Base-by-base conservation (phyloP, 2,797 vertebrate genomes). In the Oreonectes daqikongensis region DNA sequence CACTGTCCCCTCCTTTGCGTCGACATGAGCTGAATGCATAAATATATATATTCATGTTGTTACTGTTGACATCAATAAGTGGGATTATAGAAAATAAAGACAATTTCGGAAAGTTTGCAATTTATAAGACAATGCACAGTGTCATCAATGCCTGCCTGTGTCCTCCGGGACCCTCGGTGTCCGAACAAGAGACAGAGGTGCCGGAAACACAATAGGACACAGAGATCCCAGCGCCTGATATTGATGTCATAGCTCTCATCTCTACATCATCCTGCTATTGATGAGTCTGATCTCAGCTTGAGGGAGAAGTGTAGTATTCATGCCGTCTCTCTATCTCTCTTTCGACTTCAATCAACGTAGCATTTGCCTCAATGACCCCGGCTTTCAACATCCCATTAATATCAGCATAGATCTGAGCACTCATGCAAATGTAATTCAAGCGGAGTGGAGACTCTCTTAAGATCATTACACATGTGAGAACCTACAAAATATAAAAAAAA, bases 231-330 rank as follows among this genome's bases (percentile, higher is more conserved):
- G 60, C 28, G 52, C 71, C 81, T 60, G 78, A 72, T 75, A 64
- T 60, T 69, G 81, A 77, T 57, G 74, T 72, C 74, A 79, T 86
- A 79, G 72, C 78, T 72, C 83, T 85, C 86, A 85, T 85, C 90
- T 83, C 85, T 85, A 85, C 83, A 68, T 87, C 85, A 88, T 81
- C 83, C 79, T 83, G 77, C 79, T 88, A 88, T 88, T 87, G 86
- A 91, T 79, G 90, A 81, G 90, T 90, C 87, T 77, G 88, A 81
- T 73, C 57, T 68, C 64, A 64, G 48, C 48, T 64, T 38, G 57
- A 61, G n/a, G 57, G 35, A 66, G 77, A 73, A 61, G 53, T 28
- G 70, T 3, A 35, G 69, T 53, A 59, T 44, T 46, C 2, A 92
- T 84, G 82, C 84, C 75, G 68, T 61, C 12, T 30, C 38, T 32